phyloP scores from a whole-genome alignment of 2,113 vertebrate species.

The Chaetorhynchus papuensis region DNA sequence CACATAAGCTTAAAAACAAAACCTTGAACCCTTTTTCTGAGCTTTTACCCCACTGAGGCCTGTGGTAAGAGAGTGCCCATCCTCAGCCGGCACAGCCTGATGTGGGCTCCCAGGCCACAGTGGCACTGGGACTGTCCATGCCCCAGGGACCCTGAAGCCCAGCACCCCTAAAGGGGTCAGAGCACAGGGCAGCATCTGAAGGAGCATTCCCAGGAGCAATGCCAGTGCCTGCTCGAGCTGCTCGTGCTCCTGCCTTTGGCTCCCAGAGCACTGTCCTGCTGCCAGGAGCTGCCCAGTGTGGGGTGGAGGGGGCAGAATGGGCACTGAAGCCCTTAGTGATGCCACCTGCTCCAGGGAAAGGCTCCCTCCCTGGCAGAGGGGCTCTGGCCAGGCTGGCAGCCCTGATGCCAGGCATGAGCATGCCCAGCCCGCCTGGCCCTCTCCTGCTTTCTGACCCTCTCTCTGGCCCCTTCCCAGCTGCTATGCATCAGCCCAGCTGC shows the following conservation, averaged over 20 bases:
- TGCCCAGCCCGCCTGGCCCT: neutral
- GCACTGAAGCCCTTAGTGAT: neutral
- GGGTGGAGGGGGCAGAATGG: neutral
- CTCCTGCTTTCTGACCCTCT: neutral
- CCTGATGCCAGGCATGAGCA: neutral
- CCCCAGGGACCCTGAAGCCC: neutral
- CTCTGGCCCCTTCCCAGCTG: neutral
- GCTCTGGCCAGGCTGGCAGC: neutral
- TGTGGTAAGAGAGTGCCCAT: neutral
- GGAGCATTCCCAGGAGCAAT: neutral
- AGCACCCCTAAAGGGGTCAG: neutral
- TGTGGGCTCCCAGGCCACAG: neutral
- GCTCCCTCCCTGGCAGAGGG: neutral
- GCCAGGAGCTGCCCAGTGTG: neutral
- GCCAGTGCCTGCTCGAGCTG: accelerated
- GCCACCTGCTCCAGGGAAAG: neutral
- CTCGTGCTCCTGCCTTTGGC: neutral
- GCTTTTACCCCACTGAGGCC: neutral
- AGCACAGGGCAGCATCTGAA: neutral
- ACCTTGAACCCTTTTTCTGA: neutral
- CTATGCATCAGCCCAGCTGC: neutral
- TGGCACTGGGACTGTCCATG: accelerated
- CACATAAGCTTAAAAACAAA: neutral
- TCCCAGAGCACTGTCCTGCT: neutral
- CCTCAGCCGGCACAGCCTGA: neutral